Conservation (phyloP, 2,888 invertebrate genomes). For the Panzeria rudis region DNA sequence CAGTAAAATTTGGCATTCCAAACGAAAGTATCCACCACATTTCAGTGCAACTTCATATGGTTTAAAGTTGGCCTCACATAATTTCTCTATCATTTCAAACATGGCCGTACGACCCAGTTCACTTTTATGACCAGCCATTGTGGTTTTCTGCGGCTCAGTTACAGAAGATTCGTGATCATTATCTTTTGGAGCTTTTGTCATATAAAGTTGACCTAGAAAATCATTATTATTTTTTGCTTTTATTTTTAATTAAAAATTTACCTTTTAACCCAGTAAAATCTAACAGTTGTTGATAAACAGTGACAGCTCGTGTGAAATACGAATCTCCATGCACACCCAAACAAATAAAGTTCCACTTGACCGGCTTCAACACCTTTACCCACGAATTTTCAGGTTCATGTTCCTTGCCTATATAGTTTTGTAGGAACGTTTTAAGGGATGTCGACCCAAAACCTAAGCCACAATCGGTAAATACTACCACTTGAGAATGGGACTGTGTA, state of each 20-base stretch:
- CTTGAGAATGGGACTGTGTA: conserved; percentile 92
- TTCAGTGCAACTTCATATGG: conserved; percentile 89
- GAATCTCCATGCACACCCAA: conserved; percentile 87
- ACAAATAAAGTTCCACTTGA: conserved; percentile 91
- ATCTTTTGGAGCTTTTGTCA: conserved; percentile 77
- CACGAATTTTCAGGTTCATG: conserved; percentile 85
- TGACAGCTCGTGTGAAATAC: conserved; percentile 83
- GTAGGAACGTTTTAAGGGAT: conserved; percentile 86
- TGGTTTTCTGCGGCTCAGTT: conserved; percentile 51
- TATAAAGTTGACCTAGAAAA: conserved; percentile 77
- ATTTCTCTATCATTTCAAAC: conserved; percentile 86
- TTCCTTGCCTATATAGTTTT: conserved; percentile 78
- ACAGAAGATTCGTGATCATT: conserved; percentile 81
- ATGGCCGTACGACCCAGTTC: conserved; percentile 80
- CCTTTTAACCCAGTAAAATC: conserved; percentile 90
- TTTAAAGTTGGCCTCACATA: conserved; percentile 89
- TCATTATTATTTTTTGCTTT: neutral
- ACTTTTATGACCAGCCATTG: conserved; percentile 78
- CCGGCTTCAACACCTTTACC: conserved; percentile 91
- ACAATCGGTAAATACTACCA: conserved; percentile 91
- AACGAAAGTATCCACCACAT: conserved; percentile 87
- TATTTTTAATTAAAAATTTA: neutral
- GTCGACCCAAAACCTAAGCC: conserved; percentile 86
- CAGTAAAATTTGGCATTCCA: conserved; percentile 89
- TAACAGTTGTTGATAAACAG: conserved; percentile 89